Evolutionary conservation across 2,113 vertebrate species (phyloP).

Genomic region (Catagonus wagneri): DNA sequence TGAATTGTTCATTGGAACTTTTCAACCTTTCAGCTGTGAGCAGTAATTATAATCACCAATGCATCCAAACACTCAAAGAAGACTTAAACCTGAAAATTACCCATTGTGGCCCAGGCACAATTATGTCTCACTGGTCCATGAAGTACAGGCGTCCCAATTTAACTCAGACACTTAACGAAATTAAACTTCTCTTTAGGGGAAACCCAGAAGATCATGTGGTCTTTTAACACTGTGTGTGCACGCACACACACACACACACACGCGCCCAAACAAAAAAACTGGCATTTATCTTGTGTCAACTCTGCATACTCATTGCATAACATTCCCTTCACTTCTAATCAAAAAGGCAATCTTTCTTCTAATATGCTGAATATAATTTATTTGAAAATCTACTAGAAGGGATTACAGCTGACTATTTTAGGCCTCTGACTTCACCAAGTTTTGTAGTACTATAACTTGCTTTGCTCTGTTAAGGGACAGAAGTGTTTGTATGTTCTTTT

Average conservation of each 20-base stretch:
- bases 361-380: conserved; percentile 75
- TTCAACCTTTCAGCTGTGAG: conserved; percentile 78
- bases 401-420: conserved; percentile 66
- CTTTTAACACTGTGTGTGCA: not conserved
- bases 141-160: conserved; percentile 61
- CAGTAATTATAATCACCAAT: conserved; percentile 79
- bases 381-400: conserved; percentile 67
- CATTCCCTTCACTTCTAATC: conserved; percentile 74
- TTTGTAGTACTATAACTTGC: conserved; percentile 17
- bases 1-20: conserved; percentile 86
- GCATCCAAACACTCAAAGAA: conserved; percentile 71
- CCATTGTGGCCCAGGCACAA: conserved; percentile 61
- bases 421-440: conserved; percentile 60
- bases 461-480: conserved; percentile 48
- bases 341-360: conserved; percentile 77
- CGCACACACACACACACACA: not conserved
- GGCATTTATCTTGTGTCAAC: conserved; percentile 65
- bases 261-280: not conserved
- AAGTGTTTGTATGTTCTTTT: conserved; percentile 62
- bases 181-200: conserved; percentile 62
- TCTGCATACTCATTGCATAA: conserved; percentile 60
- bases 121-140: conserved; percentile 60
- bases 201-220: conserved; percentile 56
- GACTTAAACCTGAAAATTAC: conserved; percentile 78
- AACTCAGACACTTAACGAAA: conserved; percentile 71